Base-by-base conservation (phyloP, 2,888 invertebrate genomes). In the Eubasilissa splendida region DNA sequence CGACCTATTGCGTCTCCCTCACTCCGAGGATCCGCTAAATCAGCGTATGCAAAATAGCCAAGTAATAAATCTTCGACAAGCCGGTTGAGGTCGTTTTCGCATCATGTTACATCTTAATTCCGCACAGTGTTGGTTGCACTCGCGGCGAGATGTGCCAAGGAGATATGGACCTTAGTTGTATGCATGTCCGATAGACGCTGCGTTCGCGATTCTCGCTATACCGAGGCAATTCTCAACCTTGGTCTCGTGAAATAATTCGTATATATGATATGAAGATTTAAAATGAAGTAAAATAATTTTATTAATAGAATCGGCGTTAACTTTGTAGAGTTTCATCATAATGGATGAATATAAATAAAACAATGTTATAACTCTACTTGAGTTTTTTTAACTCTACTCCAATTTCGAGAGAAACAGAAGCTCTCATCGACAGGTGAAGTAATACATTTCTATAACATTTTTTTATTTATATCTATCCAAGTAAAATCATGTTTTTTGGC, bases 21-120 rank as follows among this genome's bases (percentile, higher is more conserved):
- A 83, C 86, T 87, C 87, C 84, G 85, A 87, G 88, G 88, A 90
- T 90, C 90, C 65, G 90, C 90, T 91, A 91, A 91, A 91, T 91
- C 91, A 91, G 91, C 91, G 90, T 90, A 90, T 90, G 90, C 90
- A 91, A 91, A 91, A 90, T 90, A 90, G 90, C 90, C 90, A 89
- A 89, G 90, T 89, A 90, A 91, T 91, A 91, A 91, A 91, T 91
- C 91, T 90, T 89, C 88, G 88, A 87, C 88, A 90, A 80, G 81
- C 82, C 90, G 90, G 90, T 78, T 81, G 79, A 81, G 90, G 90
- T 90, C 91, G 91, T 91, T 91, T 90, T 90, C 90, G 91, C 91
- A 91, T 91, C 91, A 90, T 91, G 91, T 91, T 91, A 91, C 91
- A 91, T 91, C 91, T 91, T 91, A 91, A 91, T 91, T 91, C 91